Evolutionary conservation across 2,797 vertebrate species (phyloP).

Genomic region (Amblyopsis hoosieri): DNA sequence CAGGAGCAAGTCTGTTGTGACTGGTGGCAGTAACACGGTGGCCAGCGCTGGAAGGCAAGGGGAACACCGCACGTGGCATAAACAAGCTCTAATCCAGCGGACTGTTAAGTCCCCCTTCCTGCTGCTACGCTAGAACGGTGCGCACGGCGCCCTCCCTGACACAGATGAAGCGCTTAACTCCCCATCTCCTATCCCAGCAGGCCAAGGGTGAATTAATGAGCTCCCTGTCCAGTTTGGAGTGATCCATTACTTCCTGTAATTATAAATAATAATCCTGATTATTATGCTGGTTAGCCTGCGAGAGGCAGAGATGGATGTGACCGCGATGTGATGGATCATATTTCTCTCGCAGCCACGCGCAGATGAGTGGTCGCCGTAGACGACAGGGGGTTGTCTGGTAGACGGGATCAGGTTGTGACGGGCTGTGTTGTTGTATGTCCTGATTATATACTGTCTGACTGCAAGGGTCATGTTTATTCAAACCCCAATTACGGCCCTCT

Average conservation of each 20-base stretch:
- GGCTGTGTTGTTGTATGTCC: slow-evolving; percentile 24
- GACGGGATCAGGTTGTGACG: slow-evolving; percentile 27
- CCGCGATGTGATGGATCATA: slow-evolving; percentile 91
- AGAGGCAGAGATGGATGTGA: slow-evolving; percentile 94
- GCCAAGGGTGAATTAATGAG: slow-evolving; percentile 96
- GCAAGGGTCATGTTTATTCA: too few species aligned
- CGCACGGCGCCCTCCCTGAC: slow-evolving; percentile 78
- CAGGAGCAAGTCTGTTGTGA: slow-evolving; percentile 14
- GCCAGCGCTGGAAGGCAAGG: slow-evolving; percentile 20
- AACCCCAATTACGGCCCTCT: too few species aligned
- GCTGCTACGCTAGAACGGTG: slow-evolving; percentile 70
- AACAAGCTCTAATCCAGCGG: slow-evolving; percentile 49
- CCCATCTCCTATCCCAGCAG: slow-evolving; percentile 86
- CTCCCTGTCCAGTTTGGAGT: slow-evolving; percentile 90
- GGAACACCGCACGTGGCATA: slow-evolving; percentile 18
- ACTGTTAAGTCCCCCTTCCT: slow-evolving; percentile 46
- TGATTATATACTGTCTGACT: slow-evolving; percentile 30
- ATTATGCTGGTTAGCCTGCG: slow-evolving; percentile 97
- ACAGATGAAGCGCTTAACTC: slow-evolving; percentile 92
- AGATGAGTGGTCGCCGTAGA: slow-evolving; percentile 78
- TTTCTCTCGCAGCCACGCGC: slow-evolving; percentile 72
- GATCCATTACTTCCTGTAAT: slow-evolving; percentile 99
- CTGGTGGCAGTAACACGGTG: slow-evolving; percentile 10
- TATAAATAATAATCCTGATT: slow-evolving; percentile 99
- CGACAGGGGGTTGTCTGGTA: slow-evolving; percentile 62